phyloP scores from a whole-genome alignment of 2,888 invertebrate genomes.

The Dilophus febrilis region DNA sequence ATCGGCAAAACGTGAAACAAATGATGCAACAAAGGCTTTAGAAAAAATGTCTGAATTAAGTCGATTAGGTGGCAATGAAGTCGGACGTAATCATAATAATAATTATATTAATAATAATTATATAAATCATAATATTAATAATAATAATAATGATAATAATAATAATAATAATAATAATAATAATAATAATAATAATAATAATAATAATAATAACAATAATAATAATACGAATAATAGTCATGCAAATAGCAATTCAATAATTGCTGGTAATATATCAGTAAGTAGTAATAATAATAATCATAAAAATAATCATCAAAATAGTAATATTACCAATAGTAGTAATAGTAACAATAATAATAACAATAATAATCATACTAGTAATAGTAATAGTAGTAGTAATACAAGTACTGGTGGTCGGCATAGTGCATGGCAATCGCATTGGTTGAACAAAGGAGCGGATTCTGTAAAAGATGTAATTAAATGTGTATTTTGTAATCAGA shows the following conservation, averaged over 20 bases:
- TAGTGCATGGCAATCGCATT: constrained; percentile 93
- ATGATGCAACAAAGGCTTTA: constrained; percentile 70
- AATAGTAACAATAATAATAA: constrained; percentile 22
- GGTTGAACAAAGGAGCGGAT: constrained; percentile 90
- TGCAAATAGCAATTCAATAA: constrained; percentile 2
- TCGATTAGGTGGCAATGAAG: constrained; percentile 62
- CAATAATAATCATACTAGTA: constrained; percentile 4
- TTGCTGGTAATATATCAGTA: constrained; percentile 6
- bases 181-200: no score
- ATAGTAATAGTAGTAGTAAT: constrained; percentile 22
- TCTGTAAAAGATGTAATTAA: constrained; percentile 91
- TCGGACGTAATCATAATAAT: constrained; percentile 29
- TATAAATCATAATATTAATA: constrained; percentile 5
- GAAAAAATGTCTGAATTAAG: constrained; percentile 86
- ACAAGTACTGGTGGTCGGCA: constrained; percentile 42
- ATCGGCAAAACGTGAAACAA: constrained; percentile 39
- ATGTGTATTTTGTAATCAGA: constrained; percentile 97
- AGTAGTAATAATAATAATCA: background rate
- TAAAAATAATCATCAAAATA: constrained; percentile 6
- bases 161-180: constrained; percentile 16
- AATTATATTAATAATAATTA: background rate
- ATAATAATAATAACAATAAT: background rate
- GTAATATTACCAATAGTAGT: constrained; percentile 3
- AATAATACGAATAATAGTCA: no score
- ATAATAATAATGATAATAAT: constrained; percentile 21